Percentiles rank a stretch among this genome's conserved stretches.
Conservation (phyloP, 2,888 invertebrate species). For the Campoplex capitator region DNA sequence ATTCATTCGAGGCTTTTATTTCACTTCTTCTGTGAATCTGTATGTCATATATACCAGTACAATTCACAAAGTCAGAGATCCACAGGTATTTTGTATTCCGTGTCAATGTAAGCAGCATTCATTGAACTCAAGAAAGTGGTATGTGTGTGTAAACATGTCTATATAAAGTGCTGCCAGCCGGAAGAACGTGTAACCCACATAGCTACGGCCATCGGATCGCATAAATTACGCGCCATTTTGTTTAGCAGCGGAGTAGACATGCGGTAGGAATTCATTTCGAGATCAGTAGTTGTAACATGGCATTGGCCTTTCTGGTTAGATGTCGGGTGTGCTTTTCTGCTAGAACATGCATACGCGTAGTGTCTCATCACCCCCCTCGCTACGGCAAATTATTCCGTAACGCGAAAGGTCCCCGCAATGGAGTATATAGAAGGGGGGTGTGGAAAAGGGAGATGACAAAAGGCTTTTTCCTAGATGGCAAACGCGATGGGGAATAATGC, state of each 20-base stretch:
- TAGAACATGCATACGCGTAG: not conserved
- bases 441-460: not conserved
- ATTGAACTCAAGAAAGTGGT: not conserved
- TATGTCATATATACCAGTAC: not conserved
- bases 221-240: conserved; percentile 22
- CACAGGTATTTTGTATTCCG: conserved; percentile 21
- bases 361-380: not conserved
- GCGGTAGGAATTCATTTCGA: conserved; percentile 2
- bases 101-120: conserved; percentile 19
- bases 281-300: not conserved
- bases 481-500: conserved; percentile 32
- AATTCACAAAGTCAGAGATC: conserved; percentile 6
- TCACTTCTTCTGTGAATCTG: conserved; percentile 8
- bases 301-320: conserved; percentile 1
- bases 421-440: not conserved
- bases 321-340: conserved; percentile 17
- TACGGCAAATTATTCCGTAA: conserved; percentile 29
- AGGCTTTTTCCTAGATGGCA: conserved; percentile 20
- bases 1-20: not conserved
- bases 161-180: not conserved
- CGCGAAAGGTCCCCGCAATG: conserved; percentile 21
- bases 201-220: not conserved
- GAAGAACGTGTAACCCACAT: conserved; percentile 2
- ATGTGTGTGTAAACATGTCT: not conserved
- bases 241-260: not conserved